Conservation (phyloP, 2,797 vertebrate species). For the Tokudaia muenninki region DNA sequence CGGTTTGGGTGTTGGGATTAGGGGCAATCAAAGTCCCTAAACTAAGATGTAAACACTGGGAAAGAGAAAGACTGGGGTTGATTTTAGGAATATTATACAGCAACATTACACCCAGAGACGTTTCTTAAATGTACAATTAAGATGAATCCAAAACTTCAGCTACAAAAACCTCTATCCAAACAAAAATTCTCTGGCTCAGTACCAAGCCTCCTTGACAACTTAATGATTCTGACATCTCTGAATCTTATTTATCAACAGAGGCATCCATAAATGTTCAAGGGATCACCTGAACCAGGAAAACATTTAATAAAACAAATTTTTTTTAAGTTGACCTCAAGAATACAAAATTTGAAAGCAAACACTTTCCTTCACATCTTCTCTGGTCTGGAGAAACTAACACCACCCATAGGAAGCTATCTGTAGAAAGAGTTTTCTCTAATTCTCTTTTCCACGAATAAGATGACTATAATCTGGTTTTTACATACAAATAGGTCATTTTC, state of each 20-base stretch:
- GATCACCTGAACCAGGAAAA: conserved; percentile 64
- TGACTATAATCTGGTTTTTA: conserved; percentile 46
- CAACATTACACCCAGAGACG: conserved; percentile 39
- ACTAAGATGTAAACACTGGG: conserved; percentile 24
- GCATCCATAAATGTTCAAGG: conserved; percentile 32
- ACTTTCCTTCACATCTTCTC: conserved; percentile 58
- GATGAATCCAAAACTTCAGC: conserved; percentile 53
- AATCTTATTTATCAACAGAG: conserved; percentile 53
- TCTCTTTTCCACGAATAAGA: conserved; percentile 56
- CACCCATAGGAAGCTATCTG: conserved; percentile 31
- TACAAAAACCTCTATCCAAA: conserved; percentile 16
- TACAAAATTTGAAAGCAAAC: conserved; percentile 41
- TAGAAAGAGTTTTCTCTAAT: conserved; percentile 59
- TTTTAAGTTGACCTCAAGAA: conserved; percentile 47
- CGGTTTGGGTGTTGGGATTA: background rate
- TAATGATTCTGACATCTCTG: conserved; percentile 69
- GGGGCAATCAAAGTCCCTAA: conserved; percentile 8
- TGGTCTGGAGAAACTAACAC: conserved; percentile 60
- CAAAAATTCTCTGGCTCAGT: conserved; percentile 31
- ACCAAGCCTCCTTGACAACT: background rate
- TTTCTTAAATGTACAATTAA: conserved; percentile 46
- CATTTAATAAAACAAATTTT: background rate
- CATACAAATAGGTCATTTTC: conserved; percentile 50
- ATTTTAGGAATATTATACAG: conserved; percentile 42
- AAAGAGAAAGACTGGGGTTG: background rate